These are phyloP conservation scores for Parambassis ranga DNA, from an alignment of 2,797 vertebrate genomes.

Conservation along the genomic window DNA sequence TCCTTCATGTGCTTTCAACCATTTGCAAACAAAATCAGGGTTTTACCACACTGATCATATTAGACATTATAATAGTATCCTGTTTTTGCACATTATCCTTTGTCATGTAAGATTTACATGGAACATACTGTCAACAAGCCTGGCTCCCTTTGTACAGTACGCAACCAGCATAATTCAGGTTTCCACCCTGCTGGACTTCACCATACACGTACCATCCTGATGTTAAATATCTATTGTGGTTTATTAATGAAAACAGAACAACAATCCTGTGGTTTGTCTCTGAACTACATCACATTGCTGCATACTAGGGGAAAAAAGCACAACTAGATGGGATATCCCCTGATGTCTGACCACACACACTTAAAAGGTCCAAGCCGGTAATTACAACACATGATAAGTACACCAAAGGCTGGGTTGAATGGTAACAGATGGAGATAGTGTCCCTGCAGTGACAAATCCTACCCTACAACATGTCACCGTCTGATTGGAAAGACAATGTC, in stretches of 20 bases:
- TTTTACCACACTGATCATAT: neutral
- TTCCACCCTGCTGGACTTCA: slow-evolving; percentile 4
- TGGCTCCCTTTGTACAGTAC: neutral
- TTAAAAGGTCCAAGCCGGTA: slow-evolving; percentile 17
- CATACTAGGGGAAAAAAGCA: no score
- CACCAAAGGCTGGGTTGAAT: slow-evolving; percentile 26
- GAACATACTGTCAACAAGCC: neutral
- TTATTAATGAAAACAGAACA: slow-evolving; percentile 29
- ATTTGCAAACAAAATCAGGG: neutral
- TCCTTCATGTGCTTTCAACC: neutral
- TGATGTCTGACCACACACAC: slow-evolving; percentile 9
- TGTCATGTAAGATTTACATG: no score
- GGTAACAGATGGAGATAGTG: slow-evolving; percentile 42
- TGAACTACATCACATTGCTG: neutral
- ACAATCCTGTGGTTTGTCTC: neutral
- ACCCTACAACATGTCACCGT: slow-evolving; percentile 3
- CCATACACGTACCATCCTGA: neutral
- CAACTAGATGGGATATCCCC: neutral
- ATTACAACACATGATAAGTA: slow-evolving; percentile 41
- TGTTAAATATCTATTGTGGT: neutral
- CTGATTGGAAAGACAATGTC: neutral
- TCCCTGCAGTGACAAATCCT: slow-evolving; percentile 7
- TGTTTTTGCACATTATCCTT: no score
- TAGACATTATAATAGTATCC: no score
- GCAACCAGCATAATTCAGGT: neutral